Conservation (phyloP, 2,888 invertebrate genomes). For the Drosophila borborema region DNA sequence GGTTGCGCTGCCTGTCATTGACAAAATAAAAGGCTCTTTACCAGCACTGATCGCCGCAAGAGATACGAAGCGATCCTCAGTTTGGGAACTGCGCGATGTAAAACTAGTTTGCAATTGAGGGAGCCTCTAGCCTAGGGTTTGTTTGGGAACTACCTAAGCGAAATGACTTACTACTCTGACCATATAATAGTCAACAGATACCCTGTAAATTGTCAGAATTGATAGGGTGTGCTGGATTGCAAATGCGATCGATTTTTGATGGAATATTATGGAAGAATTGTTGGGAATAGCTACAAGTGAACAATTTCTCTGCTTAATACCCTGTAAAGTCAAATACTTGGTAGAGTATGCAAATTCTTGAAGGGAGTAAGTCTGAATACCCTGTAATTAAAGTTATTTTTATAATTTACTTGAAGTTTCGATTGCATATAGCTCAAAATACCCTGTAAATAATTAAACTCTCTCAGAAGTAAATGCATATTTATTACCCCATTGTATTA, state of each 20-base stretch:
- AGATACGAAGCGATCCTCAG: slow-evolving; percentile 58
- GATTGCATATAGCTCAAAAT: too few species aligned
- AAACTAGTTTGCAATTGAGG: slow-evolving; percentile 31
- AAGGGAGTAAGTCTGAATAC: neutral
- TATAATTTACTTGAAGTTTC: too few species aligned
- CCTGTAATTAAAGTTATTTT: neutral
- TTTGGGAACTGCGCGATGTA: neutral
- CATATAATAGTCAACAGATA: neutral
- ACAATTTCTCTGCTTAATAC: neutral
- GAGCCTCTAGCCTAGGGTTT: neutral
- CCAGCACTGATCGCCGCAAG: slow-evolving; percentile 42
- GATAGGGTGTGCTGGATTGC: neutral
- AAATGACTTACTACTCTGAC: neutral
- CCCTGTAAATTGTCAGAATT: neutral
- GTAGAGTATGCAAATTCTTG: neutral
- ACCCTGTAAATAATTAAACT: too few species aligned
- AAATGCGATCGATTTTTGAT: neutral
- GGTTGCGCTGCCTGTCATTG: slow-evolving; percentile 28
- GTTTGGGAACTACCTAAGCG: neutral
- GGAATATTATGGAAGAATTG: neutral
- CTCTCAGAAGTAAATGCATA: neutral
- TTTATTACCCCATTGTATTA: neutral
- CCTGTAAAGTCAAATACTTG: neutral
- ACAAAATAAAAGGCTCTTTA: slow-evolving; percentile 8
- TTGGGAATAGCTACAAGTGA: neutral